Base-by-base conservation (phyloP, 2,797 vertebrate genomes). In the Oryzias sinensis region DNA sequence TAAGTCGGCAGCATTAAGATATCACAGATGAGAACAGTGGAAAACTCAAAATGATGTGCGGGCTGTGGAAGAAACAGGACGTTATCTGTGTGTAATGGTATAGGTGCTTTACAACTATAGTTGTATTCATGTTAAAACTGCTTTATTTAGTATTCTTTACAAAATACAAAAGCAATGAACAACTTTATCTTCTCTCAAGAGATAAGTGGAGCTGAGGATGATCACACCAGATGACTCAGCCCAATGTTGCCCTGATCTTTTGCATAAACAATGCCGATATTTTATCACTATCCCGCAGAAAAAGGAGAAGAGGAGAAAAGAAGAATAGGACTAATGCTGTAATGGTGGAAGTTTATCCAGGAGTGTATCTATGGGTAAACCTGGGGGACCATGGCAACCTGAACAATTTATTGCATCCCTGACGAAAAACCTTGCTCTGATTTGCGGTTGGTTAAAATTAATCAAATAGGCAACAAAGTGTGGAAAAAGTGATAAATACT, bases 181-280 rank as follows among this genome's bases (percentile, higher is more conserved):
- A 95, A 96, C 96, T 97, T 97, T 93, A 96, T 95, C 93, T 91
- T 22, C 20, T 22, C 20, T 22, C 20, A 22, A 22, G 20, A 22
- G 20, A 22, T 2, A 22, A 22, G 20, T 22, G 20, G 3, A 22
- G 20, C 20, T 22, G 20, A 22, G 20, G 20, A 22, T 22, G 20
- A 2, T 22, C 20, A 91, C 87, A 87, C 87, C 72, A 49, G 78
- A 93, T 95, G 97, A 98, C 97, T 93, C 95, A 95, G 94, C 94
- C 94, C 95, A 97, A 96, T 97, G 95, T 94, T 93, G 89, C 89
- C 91, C 92, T 98, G 97, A 99, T 98, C 96, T 97, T 93, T 93
- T 93, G 90, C 94, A 95, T 98, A 97, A 98, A 98, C 97, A 98
- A 97, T 95, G 96, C 93, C 94, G 95, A 97, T 97, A 97, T 98